A percentile compares a stretch with the other conserved stretches of the same genome.
phyloP scores from a whole-genome alignment of 2,888 invertebrate genomes.

The Icerya purchasi region DNA sequence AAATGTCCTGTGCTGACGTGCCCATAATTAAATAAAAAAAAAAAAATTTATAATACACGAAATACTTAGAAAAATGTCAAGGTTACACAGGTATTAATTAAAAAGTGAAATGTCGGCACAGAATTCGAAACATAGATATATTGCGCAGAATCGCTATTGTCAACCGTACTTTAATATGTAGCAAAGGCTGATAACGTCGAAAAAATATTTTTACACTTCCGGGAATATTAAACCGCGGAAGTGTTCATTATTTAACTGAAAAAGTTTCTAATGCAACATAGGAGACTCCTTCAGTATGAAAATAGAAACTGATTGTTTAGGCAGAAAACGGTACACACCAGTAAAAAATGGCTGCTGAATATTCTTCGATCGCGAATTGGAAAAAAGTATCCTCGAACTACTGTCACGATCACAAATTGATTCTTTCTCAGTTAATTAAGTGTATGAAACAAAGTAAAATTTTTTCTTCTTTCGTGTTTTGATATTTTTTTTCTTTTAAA shows the following conservation, averaged over 20 bases:
- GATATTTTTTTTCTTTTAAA: no score
- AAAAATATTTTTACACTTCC: background rate
- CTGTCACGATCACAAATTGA: background rate
- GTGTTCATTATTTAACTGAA: background rate
- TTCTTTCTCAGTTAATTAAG: background rate
- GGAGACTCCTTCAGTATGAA: background rate
- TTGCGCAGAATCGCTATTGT: background rate
- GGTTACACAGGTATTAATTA: no score
- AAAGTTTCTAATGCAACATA: background rate
- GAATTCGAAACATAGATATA: no score
- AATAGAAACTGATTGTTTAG: background rate
- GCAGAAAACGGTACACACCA: background rate
- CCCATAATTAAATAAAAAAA: no score
- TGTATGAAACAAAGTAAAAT: background rate
- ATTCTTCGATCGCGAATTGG: background rate
- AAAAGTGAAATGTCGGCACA: no score
- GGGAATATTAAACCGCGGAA: background rate
- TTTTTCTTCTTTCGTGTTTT: background rate
- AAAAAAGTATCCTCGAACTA: background rate
- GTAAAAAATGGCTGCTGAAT: background rate
- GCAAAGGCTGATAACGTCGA: background rate
- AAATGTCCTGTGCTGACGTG: no score
- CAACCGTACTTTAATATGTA: background rate
- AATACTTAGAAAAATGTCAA: no score
- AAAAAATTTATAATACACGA: no score